Evolutionary conservation across 2,888 invertebrate genomes (phyloP).

Genomic region (Norana najaformis): DNA sequence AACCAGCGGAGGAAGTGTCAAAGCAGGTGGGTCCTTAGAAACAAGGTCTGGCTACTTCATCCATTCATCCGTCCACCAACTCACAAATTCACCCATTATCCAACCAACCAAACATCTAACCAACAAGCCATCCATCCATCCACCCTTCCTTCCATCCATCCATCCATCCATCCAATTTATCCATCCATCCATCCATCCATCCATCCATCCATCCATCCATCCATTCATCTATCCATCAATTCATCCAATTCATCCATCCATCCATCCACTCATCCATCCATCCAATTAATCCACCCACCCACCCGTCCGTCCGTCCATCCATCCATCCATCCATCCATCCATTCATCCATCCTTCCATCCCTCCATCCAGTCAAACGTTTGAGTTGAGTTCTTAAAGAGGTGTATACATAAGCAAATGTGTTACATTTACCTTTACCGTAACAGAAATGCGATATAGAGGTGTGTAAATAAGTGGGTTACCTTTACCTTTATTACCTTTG

Average conservation of each 20-base stretch:
- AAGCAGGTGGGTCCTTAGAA: not conserved
- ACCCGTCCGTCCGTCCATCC: not conserved
- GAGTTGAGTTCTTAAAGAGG: too few relatives aligned
- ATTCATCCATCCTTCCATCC: too few relatives aligned
- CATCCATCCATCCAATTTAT: not conserved
- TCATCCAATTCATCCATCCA: too few relatives aligned
- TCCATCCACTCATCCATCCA: not conserved
- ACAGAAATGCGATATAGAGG: too few relatives aligned
- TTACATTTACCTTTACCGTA: too few relatives aligned
- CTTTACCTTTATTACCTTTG: not conserved
- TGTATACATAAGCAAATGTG: too few relatives aligned
- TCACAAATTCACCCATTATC: not conserved
- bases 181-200: not conserved
- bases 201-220: not conserved
- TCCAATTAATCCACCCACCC: not conserved
- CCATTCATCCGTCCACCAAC: not conserved
- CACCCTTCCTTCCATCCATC: not conserved
- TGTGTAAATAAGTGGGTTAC: not conserved
- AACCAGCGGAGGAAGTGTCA: not conserved
- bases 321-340: not conserved
- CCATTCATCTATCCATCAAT: not conserved
- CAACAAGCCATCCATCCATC: not conserved
- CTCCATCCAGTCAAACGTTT: too few relatives aligned
- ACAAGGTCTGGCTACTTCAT: not conserved
- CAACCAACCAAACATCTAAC: not conserved